A percentile compares a stretch with the other conserved stretches of the same genome.
Evolutionary conservation across 2,888 invertebrate species (phyloP).

Genomic region (Allygus modestus): DNA sequence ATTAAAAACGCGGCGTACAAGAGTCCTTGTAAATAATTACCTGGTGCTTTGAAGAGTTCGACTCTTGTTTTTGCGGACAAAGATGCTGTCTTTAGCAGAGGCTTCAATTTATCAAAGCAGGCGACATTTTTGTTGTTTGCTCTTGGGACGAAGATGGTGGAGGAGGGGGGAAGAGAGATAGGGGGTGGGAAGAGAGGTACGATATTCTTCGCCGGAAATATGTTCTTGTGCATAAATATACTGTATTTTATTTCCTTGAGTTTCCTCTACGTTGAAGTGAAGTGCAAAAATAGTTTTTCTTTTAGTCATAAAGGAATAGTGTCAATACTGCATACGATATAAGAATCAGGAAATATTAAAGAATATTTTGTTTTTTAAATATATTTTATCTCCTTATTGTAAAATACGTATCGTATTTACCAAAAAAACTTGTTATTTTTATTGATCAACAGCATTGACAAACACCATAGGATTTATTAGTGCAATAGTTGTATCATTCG

Average conservation of each 20-base stretch:
- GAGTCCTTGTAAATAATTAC: conserved; percentile 51
- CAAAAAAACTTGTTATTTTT: no score
- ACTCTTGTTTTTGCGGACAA: conserved; percentile 52
- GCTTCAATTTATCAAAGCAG: conserved; percentile 45
- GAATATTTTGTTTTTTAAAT: no score
- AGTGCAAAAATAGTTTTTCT: not conserved
- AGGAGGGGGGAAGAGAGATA: not conserved
- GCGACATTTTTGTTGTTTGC: conserved; percentile 47
- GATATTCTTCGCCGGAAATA: conserved; percentile 46
- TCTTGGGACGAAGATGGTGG: not conserved
- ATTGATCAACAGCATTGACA: no score
- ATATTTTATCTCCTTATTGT: no score
- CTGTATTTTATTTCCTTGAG: conserved; percentile 28
- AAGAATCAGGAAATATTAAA: no score
- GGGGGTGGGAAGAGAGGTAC: not conserved
- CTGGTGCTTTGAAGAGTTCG: conserved; percentile 23
- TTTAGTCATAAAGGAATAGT: no score
- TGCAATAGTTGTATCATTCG: no score
- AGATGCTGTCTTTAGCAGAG: conserved; percentile 53
- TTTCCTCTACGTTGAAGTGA: not conserved
- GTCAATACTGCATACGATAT: no score
- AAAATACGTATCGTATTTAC: no score
- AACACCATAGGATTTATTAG: no score
- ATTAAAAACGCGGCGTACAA: conserved; percentile 11
- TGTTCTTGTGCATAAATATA: conserved; percentile 35